A percentile compares a stretch with the other conserved stretches of the same genome.
Conservation (phyloP, 1,140 invertebrate species). For the Drosophila albomicans region DNA sequence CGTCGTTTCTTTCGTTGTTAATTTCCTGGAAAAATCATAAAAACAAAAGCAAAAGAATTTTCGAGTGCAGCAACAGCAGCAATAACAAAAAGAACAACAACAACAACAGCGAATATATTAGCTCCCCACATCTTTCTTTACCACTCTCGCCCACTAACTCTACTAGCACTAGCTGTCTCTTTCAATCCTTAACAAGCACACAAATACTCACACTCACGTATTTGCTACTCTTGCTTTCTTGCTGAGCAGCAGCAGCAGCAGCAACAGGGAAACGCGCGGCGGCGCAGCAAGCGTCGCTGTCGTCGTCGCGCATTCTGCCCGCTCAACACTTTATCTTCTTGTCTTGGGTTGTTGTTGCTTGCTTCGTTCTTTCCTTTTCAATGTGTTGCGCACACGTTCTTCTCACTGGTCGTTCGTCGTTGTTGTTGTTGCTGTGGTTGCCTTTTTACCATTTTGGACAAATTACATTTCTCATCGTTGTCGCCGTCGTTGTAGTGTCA, state of each 20-base stretch:
- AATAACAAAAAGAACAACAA: conserved; percentile 6
- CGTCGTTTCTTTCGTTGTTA: conserved; percentile 64
- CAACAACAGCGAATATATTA: conserved; percentile 71
- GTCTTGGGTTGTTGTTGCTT: conserved; percentile 4
- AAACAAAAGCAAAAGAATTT: conserved; percentile 81
- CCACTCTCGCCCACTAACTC: conserved; percentile 15
- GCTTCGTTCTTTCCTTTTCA: conserved; percentile 49
- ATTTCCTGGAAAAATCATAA: conserved; percentile 78
- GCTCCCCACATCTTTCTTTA: conserved; percentile 27
- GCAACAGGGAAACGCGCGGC: neutral
- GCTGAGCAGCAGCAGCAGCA: conserved; percentile 25
- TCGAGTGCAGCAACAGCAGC: conserved; percentile 68
- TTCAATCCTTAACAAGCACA: conserved; percentile 56
- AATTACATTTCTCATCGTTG: conserved; percentile 60
- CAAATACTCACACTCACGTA: conserved; percentile 30
- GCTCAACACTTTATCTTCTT: conserved; percentile 78
- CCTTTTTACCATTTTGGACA: conserved; percentile 63
- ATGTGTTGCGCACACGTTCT: conserved; percentile 34
- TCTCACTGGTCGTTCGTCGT: conserved; percentile 12
- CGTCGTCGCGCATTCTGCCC: conserved; percentile 56
- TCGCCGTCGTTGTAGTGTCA: conserved; percentile 37
- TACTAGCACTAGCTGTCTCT: conserved; percentile 26
- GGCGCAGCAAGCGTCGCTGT: neutral
- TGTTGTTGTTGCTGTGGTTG: conserved; percentile 22
- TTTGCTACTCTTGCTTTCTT: conserved; percentile 73